Evolutionary conservation across 1,140 invertebrate genomes (phyloP).

Genomic region (Sitophilus oryzae): DNA sequence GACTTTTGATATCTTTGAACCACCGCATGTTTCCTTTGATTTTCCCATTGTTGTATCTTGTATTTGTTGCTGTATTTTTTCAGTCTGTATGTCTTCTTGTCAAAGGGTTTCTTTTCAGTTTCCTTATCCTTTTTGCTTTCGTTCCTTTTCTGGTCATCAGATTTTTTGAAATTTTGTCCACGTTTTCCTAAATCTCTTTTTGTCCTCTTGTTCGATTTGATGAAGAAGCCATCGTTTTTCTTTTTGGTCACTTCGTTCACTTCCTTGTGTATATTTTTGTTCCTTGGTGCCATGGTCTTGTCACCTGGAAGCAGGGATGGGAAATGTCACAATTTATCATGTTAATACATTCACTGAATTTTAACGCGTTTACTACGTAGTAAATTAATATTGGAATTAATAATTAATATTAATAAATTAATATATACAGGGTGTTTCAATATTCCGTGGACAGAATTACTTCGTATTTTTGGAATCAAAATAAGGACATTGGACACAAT

Average conservation of each 20-base stretch:
- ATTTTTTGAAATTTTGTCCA: neutral
- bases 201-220: neutral
- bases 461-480: no score
- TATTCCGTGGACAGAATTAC: no score
- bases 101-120: conserved; percentile 48
- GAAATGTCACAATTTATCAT: no score
- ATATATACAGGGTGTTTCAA: no score
- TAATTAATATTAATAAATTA: no score
- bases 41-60: conserved; percentile 60
- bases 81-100: conserved; percentile 58
- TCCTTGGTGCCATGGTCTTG: neutral
- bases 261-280: neutral
- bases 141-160: no score
- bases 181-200: neutral
- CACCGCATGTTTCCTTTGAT: conserved; percentile 52
- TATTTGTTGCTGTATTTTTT: conserved; percentile 64
- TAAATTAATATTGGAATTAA: no score
- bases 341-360: no score
- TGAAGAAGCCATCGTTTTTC: neutral
- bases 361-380: no score
- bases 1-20: conserved; percentile 52
- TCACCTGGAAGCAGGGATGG: neutral
- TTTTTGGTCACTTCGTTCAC: no score
- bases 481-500: no score
- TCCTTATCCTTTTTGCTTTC: no score